A percentile compares a stretch with the other conserved stretches of the same genome.
Evolutionary conservation across 2,888 invertebrate species (phyloP).

Genomic region (Sinodicranocentrus sp.): DNA sequence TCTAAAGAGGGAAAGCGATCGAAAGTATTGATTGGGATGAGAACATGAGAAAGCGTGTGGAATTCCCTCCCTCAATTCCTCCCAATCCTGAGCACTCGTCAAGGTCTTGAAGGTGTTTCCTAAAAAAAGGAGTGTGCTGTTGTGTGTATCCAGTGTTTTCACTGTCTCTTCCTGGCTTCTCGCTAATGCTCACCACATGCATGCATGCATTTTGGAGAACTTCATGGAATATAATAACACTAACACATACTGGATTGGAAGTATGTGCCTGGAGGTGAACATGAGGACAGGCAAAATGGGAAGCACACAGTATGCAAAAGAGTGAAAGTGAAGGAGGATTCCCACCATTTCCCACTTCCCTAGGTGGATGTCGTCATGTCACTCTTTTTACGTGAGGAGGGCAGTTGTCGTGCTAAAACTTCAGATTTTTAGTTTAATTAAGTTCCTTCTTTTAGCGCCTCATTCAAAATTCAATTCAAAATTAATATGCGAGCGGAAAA

Average conservation of each 20-base stretch:
- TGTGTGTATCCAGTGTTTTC: too few species aligned
- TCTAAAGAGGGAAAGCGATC: not conserved
- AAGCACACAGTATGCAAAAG: not conserved
- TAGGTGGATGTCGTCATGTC: not conserved
- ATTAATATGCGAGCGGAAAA: too few species aligned
- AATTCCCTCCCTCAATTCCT: conserved; percentile 64
- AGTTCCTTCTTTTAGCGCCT: too few species aligned
- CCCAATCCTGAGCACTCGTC: conserved; percentile 64
- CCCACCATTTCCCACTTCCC: not conserved
- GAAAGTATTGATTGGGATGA: conserved; percentile 19
- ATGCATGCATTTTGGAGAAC: too few species aligned
- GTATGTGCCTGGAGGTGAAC: not conserved
- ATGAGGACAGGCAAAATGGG: too few species aligned
- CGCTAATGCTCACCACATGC: not conserved
- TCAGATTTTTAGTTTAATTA: too few species aligned
- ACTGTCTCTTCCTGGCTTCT: not conserved
- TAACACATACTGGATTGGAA: not conserved
- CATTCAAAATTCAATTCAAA: too few species aligned
- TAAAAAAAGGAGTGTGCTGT: not conserved
- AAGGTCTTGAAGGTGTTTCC: conserved; percentile 64
- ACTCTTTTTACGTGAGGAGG: too few species aligned
- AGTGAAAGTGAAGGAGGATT: conserved; percentile 6
- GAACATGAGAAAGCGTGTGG: conserved; percentile 29
- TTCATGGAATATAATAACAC: too few species aligned
- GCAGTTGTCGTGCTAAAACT: too few species aligned